phyloP scores from a whole-genome alignment of 2,888 invertebrate species.

The Tanypteryx hageni region DNA sequence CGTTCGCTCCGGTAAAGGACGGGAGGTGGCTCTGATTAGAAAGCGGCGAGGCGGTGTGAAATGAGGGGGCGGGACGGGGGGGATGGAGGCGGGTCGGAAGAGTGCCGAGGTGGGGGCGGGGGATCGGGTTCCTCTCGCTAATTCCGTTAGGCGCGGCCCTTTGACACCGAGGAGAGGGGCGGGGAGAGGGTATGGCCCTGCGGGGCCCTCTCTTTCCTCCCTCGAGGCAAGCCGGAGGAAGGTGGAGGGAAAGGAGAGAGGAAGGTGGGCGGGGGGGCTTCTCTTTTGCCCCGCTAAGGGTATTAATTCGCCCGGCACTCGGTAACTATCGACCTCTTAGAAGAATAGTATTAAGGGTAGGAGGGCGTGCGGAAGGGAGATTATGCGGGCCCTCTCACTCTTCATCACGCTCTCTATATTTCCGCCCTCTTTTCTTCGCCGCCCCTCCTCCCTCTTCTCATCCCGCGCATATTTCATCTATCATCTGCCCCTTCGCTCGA shows the following conservation, averaged over 20 bases:
- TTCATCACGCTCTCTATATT: neutral
- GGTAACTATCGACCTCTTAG: constrained; percentile 55
- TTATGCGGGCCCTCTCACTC: constrained; percentile 22
- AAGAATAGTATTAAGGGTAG: constrained; percentile 46
- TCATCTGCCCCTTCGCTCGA: neutral
- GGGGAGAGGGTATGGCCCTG: constrained; percentile 20
- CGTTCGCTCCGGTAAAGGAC: neutral
- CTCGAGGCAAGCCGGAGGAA: constrained; percentile 66
- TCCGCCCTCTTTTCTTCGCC: neutral
- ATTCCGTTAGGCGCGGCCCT: constrained; percentile 67
- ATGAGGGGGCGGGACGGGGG: neutral
- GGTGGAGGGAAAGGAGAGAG: constrained; percentile 60
- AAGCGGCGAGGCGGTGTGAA: constrained; percentile 43
- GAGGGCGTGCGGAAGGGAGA: neutral
- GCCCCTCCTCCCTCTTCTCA: neutral
- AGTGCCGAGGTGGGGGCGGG: constrained; percentile 62
- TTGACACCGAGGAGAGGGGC: constrained; percentile 64
- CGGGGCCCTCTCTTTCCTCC: constrained; percentile 40
- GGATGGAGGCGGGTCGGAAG: constrained; percentile 38
- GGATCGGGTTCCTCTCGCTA: constrained; percentile 67
- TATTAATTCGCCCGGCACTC: constrained; percentile 56
- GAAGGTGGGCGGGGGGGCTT: constrained; percentile 68
- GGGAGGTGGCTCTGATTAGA: constrained; percentile 53
- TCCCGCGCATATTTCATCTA: neutral
- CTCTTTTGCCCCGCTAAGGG: constrained; percentile 31